Evolutionary conservation across 2,797 vertebrate species (phyloP).

Genomic region (Gambusia yucatana): DNA sequence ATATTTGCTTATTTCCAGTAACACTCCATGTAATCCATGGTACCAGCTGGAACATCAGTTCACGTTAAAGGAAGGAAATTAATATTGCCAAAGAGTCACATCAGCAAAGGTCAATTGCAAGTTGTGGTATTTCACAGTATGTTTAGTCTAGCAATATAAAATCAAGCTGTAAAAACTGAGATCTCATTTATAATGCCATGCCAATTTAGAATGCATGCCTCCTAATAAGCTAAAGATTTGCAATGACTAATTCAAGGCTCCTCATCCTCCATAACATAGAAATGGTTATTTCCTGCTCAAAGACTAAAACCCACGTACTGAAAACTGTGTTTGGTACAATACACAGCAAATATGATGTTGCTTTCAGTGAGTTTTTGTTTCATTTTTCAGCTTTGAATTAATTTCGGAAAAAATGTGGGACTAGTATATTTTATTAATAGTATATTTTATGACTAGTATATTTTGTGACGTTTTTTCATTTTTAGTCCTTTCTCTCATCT

Average conservation of each 20-base stretch:
- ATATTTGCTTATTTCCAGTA: no score
- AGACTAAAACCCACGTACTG: not conserved
- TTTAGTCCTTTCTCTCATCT: not conserved
- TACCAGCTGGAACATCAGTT: no score
- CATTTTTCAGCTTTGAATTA: not conserved
- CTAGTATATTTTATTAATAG: not conserved
- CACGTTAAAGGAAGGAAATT: no score
- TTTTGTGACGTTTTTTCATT: not conserved
- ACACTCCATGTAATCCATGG: no score
- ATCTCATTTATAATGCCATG: no score
- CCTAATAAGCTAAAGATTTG: not conserved
- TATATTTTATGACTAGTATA: not conserved
- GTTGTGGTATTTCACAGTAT: no score
- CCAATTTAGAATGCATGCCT: not conserved
- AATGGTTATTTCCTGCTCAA: not conserved
- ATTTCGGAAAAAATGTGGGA: not conserved
- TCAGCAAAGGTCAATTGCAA: no score
- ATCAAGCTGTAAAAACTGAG: no score
- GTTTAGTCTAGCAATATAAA: no score
- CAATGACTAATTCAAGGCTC: not conserved
- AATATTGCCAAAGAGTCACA: no score
- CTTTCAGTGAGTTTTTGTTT: not conserved
- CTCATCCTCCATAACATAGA: not conserved
- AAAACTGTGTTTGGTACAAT: not conserved
- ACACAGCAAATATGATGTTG: not conserved